phyloP scores from a whole-genome alignment of 2,888 invertebrate species.

The Sinohyriopsis cumingii region DNA sequence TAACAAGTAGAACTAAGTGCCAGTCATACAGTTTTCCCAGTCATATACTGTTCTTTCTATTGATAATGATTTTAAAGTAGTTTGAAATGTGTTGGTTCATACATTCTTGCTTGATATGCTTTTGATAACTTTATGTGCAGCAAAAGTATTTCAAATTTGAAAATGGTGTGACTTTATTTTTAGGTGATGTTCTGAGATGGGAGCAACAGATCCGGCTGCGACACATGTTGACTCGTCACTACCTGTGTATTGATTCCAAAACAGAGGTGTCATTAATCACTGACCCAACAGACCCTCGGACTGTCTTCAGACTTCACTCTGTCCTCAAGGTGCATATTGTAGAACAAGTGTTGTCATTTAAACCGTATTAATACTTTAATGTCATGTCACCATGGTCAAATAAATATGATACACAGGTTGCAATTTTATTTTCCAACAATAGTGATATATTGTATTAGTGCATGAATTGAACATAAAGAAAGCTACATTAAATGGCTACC shows the following conservation, averaged over 20 bases:
- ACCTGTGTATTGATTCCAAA: constrained; percentile 68
- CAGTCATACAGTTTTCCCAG: no score
- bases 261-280: constrained; percentile 63
- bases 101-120: no score
- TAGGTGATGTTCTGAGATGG: constrained; percentile 70
- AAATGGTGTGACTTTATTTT: constrained; percentile 2
- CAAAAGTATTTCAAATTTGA: neutral
- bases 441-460: no score
- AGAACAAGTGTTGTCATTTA: neutral
- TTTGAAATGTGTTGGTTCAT: no score
- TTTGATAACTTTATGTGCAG: no score
- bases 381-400: neutral
- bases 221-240: constrained; percentile 69
- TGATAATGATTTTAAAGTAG: no score
- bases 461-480: no score
- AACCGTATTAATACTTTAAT: neutral
- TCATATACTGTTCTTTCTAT: no score
- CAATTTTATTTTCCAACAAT: no score
- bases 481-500: no score
- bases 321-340: constrained; percentile 64
- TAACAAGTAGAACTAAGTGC: no score
- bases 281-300: constrained; percentile 68
- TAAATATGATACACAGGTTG: no score
- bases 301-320: constrained; percentile 70
- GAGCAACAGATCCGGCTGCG: constrained; percentile 71